Base-by-base conservation (phyloP, 2,888 invertebrate species). In the Papilio elwesi region DNA sequence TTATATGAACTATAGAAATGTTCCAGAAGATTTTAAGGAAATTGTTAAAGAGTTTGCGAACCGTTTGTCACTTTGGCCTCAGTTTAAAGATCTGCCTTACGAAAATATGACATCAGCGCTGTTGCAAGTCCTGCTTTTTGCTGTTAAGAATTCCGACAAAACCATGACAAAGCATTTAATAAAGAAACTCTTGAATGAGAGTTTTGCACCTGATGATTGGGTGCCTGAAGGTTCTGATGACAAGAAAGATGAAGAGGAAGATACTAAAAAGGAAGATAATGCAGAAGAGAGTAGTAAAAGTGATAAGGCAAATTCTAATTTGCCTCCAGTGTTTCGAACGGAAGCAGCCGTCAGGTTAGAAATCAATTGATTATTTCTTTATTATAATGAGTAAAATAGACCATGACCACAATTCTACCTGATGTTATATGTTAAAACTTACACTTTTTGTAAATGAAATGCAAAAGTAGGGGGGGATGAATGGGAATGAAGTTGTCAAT, bases 31-130 rank as follows among this genome's bases (percentile, higher is more conserved):
- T 59, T 96, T 95, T 87, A 87, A 88, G 65, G 95, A 95, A 38
- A 90, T 96, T 16, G 92, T 96, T 11, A 94, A 94, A 80, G 96
- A 96, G 76, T 96, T 95, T 86, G 95, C 94, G 0, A 90, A 91
- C 63, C 90, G 96, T 63, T 87, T 98, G 48, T 90, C 95, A 0
- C 85, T 93, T 47, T 97, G 97, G 97, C 97, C 97, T 0, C 97
- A 97, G 79, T 96, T 97, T 80, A 88, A 93, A 73, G 97, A 97
- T 75, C 92, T 97, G 71, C 95, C 96, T 0, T 95, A 94, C 77
- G 90, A 95, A 68, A 96, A 96, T 76, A 84, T 96, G 43, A 96
- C 97, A 0, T 97, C 97, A 0, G 96, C 96, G 0, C 87, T 97
- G 8, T 80, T 97, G 10, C 97, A 97, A 87, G 95, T 95, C 0